Conservation (phyloP, 2,113 vertebrate species). For the Coturnix japonica region DNA sequence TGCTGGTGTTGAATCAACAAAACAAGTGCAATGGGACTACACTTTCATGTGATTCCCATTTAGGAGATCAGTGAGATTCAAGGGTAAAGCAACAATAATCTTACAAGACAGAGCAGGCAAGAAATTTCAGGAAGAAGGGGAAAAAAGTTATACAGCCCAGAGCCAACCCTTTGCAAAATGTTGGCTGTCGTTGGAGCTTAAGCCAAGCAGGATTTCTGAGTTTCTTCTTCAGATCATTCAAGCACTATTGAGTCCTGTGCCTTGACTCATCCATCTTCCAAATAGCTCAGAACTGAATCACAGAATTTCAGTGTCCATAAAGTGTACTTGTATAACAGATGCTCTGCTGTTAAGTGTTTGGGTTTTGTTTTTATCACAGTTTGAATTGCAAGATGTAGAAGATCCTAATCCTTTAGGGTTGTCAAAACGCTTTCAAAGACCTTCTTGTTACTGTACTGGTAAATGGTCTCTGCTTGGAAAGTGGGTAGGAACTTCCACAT, state of each 20-base stretch:
- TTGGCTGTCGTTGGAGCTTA: rapidly evolving
- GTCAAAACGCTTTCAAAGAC: neutral
- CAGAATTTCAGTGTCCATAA: neutral
- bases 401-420: neutral
- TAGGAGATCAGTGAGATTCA: neutral
- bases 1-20: neutral
- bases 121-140: neutral
- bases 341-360: neutral
- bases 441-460: neutral
- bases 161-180: neutral
- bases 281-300: neutral
- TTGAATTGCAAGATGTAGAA: neutral
- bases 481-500: neutral
- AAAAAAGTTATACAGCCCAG: neutral
- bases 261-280: neutral
- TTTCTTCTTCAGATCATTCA: neutral
- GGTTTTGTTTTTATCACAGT: neutral
- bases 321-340: neutral
- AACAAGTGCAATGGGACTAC: rapidly evolving
- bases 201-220: neutral
- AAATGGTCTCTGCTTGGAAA: neutral
- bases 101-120: neutral
- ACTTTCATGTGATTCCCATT: neutral
- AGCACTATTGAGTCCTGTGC: neutral
- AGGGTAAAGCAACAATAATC: neutral